A percentile compares a stretch with the other conserved stretches of the same genome.
Evolutionary conservation across 1,140 invertebrate species (phyloP).

Genomic region (Helicoverpa zea): DNA sequence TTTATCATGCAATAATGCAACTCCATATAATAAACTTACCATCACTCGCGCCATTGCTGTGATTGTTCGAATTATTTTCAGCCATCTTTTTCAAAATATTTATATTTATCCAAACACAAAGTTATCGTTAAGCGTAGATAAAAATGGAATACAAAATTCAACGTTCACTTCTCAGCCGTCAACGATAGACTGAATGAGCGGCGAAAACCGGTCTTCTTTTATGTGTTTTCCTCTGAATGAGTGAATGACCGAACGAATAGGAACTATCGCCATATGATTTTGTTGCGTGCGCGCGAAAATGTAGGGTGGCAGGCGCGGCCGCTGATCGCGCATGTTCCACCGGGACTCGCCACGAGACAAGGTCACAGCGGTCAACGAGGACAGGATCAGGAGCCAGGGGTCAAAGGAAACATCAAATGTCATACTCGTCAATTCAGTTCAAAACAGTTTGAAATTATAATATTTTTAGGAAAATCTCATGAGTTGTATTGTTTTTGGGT

Average conservation of each 20-base stretch:
- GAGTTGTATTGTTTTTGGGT: too few species aligned
- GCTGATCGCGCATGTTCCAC: constrained; percentile 12
- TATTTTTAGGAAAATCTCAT: too few species aligned
- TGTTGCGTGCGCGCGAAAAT: constrained; percentile 10
- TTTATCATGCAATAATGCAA: not conserved
- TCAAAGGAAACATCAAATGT: too few species aligned
- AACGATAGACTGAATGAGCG: constrained; percentile 31
- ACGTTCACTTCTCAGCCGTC: not conserved
- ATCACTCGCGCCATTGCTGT: constrained; percentile 17
- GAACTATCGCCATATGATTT: not conserved
- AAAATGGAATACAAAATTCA: not conserved
- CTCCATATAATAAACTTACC: not conserved
- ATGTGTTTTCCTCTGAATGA: constrained; percentile 1
- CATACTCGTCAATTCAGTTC: too few species aligned
- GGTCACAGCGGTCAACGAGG: not conserved
- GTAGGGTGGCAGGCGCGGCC: not conserved
- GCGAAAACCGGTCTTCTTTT: constrained; percentile 10
- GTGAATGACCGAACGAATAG: constrained; percentile 14
- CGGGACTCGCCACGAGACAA: not conserved
- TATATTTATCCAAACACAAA: constrained; percentile 1
- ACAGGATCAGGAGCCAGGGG: not conserved
- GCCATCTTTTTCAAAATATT: constrained; percentile 49
- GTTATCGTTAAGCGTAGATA: constrained; percentile 2
- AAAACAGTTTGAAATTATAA: too few species aligned
- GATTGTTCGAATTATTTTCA: constrained; percentile 48